Evolutionary conservation across 2,888 invertebrate genomes (phyloP), one percentile per base, ranked within the genome.

Genomic region (Tromatobia lineatoria): DNA sequence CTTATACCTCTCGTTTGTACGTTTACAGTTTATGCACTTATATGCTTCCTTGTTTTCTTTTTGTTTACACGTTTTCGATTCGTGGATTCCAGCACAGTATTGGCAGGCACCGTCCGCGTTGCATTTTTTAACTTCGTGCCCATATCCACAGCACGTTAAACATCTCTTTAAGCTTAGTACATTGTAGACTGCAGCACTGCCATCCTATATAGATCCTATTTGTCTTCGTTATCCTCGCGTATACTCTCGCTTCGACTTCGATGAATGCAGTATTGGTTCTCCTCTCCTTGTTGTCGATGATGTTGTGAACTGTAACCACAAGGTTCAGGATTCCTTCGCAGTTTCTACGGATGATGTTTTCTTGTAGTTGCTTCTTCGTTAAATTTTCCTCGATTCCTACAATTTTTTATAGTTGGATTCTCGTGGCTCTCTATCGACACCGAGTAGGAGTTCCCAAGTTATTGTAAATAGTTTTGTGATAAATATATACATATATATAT

Each of bases 21-120:
- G 15, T 18, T 52, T n/a, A 18, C 52, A 52, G n/a, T 52, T 52
- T n/a, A 52, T 18, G 52, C 52, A 52, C 52, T 52, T 52, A 52
- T 52, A n/a, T 18, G 15, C 18, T 52, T 18, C 18, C 15, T 20
- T 18, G n/a, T 52, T n/a, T 15, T 52, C 18, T 18, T 52, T 52
- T 52, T 52, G 15, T 20, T 52, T 18, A 20, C 52, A 52, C n/a
- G 15, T 18, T 52, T 52, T 52, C 6, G 52, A 52, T 52, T 52
- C 20, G 52, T 52, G 52, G 8, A 4, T 52, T 18, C 52, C 52
- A n/a, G 52, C 52, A 20, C 52, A 52, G 18, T 52, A 52, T n/a
- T 52, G 52, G 20, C 18, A 18, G 3, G 52, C 20, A 52, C 18
- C 8, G 7, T 52, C 52, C 18, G 18, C 8, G 3, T 3, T 52